These are phyloP conservation scores for Aspiorhynchus laticeps DNA, from an alignment of 2,113 vertebrate species.

Conservation along the genomic window DNA sequence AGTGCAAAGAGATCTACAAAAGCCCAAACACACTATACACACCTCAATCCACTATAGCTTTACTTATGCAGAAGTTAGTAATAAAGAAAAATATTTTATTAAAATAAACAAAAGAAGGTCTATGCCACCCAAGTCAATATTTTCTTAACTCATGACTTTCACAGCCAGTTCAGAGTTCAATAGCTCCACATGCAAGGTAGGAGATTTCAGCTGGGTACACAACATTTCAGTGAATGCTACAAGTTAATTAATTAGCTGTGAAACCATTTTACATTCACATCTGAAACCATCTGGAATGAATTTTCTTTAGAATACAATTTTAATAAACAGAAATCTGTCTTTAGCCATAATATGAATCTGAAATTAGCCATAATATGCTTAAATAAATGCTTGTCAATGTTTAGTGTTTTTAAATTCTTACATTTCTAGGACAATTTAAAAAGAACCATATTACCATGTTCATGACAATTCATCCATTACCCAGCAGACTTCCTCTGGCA, in stretches of 20 bases:
- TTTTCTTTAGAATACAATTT: background rate
- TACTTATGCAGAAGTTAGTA: conserved; percentile 61
- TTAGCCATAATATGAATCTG: background rate
- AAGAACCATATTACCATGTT: background rate
- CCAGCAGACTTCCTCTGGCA: conserved; percentile 53
- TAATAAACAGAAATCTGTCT: background rate
- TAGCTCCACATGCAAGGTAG: conserved; percentile 64
- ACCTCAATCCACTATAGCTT: conserved; percentile 70
- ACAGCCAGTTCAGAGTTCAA: conserved; percentile 63
- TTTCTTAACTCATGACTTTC: conserved; percentile 39
- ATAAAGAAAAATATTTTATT: conserved; percentile 64
- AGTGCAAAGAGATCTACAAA: conserved; percentile 72
- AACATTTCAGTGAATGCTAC: background rate
- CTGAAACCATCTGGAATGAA: background rate
- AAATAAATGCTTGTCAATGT: background rate
- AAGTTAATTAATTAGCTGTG: background rate
- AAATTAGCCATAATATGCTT: background rate
- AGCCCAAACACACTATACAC: conserved; percentile 68
- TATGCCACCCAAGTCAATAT: conserved; percentile 51
- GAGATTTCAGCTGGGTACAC: background rate
- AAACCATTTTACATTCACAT: background rate
- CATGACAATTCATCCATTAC: background rate
- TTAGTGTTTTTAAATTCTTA: background rate
- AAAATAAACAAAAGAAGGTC: conserved; percentile 56
- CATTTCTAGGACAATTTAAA: background rate